These are phyloP conservation scores for Oreochromis grahami DNA, from an alignment of 2,797 vertebrate genomes.

Conservation along the genomic window DNA sequence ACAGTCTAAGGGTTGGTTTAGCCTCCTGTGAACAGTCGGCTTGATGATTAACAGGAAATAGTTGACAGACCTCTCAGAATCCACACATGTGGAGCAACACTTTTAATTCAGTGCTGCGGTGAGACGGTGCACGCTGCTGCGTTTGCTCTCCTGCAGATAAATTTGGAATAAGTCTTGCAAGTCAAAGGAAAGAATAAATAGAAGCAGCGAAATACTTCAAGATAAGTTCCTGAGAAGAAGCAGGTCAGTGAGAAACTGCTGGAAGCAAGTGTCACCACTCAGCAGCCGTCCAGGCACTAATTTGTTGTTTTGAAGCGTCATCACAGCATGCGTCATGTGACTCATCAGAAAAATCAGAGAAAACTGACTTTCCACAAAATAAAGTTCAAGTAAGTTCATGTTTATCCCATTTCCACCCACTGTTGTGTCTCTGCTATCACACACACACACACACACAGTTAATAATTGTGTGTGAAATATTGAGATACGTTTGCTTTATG, in stretches of 20 bases:
- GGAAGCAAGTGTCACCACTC: neutral
- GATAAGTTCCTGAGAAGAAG: neutral
- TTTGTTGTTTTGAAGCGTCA: neutral
- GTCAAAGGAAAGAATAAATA: neutral
- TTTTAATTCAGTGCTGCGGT: neutral
- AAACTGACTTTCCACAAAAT: neutral
- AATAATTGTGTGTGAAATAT: neutral
- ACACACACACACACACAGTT: neutral
- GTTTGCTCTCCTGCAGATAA: too few species aligned
- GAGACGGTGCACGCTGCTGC: neutral
- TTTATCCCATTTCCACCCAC: too few species aligned
- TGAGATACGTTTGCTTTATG: neutral
- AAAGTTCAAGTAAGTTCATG: too few species aligned
- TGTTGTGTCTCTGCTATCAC: neutral
- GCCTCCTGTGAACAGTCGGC: fast-evolving
- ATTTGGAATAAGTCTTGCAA: neutral
- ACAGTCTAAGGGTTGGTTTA: neutral
- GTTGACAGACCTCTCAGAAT: neutral
- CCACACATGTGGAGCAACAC: neutral
- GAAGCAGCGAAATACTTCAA: neutral
- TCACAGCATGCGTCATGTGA: neutral
- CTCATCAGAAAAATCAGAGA: neutral
- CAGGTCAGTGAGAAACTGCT: neutral
- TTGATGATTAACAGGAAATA: neutral
- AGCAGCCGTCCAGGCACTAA: neutral